phyloP scores from a whole-genome alignment of 2,888 invertebrate species.

The Drosophila infuscata region DNA sequence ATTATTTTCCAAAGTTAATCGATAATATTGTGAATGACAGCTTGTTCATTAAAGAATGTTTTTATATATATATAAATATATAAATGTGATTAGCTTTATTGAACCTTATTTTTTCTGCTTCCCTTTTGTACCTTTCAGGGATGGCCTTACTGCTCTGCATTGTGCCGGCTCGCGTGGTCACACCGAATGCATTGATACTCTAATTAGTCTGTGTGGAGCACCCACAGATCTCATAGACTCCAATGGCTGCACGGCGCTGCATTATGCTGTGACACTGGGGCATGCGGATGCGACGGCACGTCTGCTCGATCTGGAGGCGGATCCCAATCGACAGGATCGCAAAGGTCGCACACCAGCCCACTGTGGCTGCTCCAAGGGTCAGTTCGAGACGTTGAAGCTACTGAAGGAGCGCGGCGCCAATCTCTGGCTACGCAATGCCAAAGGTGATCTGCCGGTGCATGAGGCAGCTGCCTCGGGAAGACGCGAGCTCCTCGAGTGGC shows the following conservation, averaged over 20 bases:
- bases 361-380: slow-evolving; percentile 98
- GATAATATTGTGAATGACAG: background rate
- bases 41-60: background rate
- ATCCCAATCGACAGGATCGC: slow-evolving; percentile 96
- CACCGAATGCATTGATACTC: slow-evolving; percentile 94
- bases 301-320: slow-evolving; percentile 94
- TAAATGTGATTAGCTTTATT: background rate
- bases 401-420: slow-evolving; percentile 92
- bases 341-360: slow-evolving; percentile 97
- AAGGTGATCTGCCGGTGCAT: slow-evolving; percentile 97
- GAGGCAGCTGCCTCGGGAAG: slow-evolving; percentile 97
- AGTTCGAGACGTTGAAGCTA: slow-evolving; percentile 93
- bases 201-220: slow-evolving; percentile 95
- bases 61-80: background rate
- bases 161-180: slow-evolving; percentile 99
- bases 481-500: slow-evolving; percentile 94
- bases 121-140: slow-evolving; percentile 87
- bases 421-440: slow-evolving; percentile 95
- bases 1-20: background rate
- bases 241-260: slow-evolving; percentile 97
- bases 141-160: slow-evolving; percentile 97
- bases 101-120: background rate
- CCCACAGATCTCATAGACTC: slow-evolving; percentile 95
- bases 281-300: slow-evolving; percentile 97
- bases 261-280: slow-evolving; percentile 98